Evolutionary conservation across 2,888 invertebrate genomes (phyloP).

Genomic region (Platyscelio sp.): DNA sequence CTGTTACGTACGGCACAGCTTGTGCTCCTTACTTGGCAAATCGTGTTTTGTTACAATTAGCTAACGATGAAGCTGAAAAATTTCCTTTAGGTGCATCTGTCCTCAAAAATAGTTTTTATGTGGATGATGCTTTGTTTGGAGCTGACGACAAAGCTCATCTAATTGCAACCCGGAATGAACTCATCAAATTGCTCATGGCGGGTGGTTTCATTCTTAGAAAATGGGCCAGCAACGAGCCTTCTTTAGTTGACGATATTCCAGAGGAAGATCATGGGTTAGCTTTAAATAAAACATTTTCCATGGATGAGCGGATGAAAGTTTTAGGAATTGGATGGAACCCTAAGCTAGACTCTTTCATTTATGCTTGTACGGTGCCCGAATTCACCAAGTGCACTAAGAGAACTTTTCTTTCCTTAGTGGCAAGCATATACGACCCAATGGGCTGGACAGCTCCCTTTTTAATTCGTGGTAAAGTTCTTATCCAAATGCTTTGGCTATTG

Average conservation of each 20-base stretch:
- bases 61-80: not conserved
- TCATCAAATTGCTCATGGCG: not conserved
- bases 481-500: no score
- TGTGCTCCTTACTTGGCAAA: not conserved
- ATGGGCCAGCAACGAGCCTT: constrained; percentile 10
- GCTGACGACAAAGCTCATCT: not conserved
- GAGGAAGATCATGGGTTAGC: not conserved
- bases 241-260: not conserved
- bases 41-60: not conserved
- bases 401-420: not conserved
- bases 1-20: not conserved
- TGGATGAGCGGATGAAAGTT: not conserved
- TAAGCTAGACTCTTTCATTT: not conserved
- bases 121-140: constrained; percentile 3
- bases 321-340: constrained; percentile 8
- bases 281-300: not conserved
- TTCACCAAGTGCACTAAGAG: not conserved
- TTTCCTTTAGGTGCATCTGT: not conserved
- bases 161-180: not conserved
- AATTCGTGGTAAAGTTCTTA: no score
- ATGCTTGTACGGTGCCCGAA: not conserved
- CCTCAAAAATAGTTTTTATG: not conserved
- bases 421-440: no score
- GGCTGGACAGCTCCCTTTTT: no score
- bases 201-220: constrained; percentile 9